Evolutionary conservation across 2,797 vertebrate species (phyloP).

Genomic region (Cryptoprocta ferox): DNA sequence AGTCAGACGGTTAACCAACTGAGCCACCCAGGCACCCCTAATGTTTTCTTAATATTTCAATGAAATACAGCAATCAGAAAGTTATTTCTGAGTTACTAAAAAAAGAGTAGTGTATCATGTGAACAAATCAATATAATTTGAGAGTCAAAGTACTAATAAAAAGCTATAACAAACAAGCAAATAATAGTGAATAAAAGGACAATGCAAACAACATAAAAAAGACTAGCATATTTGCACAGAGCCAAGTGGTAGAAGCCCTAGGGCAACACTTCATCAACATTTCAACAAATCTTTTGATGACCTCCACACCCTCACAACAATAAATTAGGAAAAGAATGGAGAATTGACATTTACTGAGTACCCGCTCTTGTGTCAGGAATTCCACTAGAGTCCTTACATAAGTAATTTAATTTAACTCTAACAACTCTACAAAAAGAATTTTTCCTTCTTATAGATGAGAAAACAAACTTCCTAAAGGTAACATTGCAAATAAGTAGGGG

Average conservation of each 20-base stretch:
- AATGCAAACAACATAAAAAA: background rate
- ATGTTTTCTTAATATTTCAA: slow-evolving; percentile 54
- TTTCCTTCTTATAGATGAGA: background rate
- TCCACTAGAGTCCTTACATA: background rate
- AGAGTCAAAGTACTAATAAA: background rate
- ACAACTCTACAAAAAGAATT: background rate
- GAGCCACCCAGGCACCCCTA: too few relatives aligned
- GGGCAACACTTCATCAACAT: background rate
- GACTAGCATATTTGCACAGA: background rate
- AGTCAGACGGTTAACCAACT: too few relatives aligned
- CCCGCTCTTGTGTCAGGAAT: background rate
- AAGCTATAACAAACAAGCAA: background rate
- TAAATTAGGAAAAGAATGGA: background rate
- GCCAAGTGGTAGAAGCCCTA: background rate
- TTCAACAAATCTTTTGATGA: background rate
- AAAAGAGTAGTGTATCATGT: slow-evolving; percentile 13
- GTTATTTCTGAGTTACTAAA: slow-evolving; percentile 27
- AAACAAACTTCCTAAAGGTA: background rate
- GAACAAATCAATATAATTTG: slow-evolving; percentile 43
- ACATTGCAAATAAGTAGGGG: background rate
- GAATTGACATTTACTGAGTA: background rate
- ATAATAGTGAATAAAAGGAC: background rate
- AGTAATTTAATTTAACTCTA: background rate
- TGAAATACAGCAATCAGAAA: slow-evolving; percentile 44
- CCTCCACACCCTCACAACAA: background rate